Conservation (phyloP, 2,888 invertebrate species). For the Tethea ocularis region DNA sequence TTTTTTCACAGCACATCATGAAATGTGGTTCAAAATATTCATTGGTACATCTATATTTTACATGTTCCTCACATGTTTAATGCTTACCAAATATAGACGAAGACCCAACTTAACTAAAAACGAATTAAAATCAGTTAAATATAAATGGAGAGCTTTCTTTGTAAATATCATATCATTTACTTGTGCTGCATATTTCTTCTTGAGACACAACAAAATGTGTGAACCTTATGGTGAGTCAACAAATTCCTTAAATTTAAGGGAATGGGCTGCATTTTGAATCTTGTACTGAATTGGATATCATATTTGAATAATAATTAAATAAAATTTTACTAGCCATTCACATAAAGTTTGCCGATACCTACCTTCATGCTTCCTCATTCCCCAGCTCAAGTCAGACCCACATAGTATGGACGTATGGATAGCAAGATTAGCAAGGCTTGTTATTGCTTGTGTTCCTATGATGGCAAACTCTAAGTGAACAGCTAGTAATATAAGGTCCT, state of each 20-base stretch:
- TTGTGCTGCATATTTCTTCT: slow-evolving; percentile 93
- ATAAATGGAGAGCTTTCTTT: slow-evolving; percentile 90
- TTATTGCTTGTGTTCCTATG: too few relatives aligned
- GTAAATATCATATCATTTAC: slow-evolving; percentile 90
- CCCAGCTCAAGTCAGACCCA: too few relatives aligned
- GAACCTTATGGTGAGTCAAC: slow-evolving; percentile 93
- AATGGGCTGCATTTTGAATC: not conserved
- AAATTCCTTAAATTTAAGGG: not conserved
- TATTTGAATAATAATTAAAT: too few relatives aligned
- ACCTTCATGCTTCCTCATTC: too few relatives aligned
- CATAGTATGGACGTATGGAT: too few relatives aligned
- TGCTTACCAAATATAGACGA: slow-evolving; percentile 87
- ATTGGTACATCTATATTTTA: slow-evolving; percentile 93
- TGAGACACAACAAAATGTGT: slow-evolving; percentile 95
- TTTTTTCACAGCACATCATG: slow-evolving; percentile 89
- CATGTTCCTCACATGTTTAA: slow-evolving; percentile 91
- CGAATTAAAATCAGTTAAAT: slow-evolving; percentile 88
- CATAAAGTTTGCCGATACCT: too few relatives aligned
- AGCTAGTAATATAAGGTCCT: too few relatives aligned
- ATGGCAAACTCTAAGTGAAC: too few relatives aligned
- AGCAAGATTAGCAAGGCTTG: too few relatives aligned
- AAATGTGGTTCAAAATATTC: slow-evolving; percentile 94
- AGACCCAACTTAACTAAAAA: slow-evolving; percentile 79
- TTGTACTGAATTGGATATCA: not conserved
- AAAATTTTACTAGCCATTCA: too few relatives aligned